Evolutionary conservation across 1,140 invertebrate genomes (phyloP).

Genomic region (Drosophila burlai): DNA sequence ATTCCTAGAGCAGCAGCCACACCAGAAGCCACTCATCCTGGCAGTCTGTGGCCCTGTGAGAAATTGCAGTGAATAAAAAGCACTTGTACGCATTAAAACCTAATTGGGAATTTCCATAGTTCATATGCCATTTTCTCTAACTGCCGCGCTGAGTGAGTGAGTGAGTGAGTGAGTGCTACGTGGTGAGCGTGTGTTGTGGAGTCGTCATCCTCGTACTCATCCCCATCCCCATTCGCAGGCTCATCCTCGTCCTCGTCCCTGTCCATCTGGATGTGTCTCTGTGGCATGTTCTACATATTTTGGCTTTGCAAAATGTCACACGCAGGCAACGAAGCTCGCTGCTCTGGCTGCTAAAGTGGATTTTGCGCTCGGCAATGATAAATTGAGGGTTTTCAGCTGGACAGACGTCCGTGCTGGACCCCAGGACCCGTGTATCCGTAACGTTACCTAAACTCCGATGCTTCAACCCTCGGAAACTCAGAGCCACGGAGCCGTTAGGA

Average conservation of each 20-base stretch:
- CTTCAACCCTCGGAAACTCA: constrained; percentile 30
- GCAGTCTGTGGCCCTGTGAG: constrained; percentile 51
- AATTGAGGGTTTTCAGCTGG: constrained; percentile 70
- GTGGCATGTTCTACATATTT: constrained; percentile 81
- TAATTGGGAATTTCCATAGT: constrained; percentile 84
- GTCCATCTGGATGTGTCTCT: constrained; percentile 47
- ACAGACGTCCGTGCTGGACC: constrained; percentile 27
- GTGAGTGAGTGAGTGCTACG: constrained; percentile 34
- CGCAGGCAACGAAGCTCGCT: constrained; percentile 72
- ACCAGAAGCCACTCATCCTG: constrained; percentile 1
- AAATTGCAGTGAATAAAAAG: constrained; percentile 83
- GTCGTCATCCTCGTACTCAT: constrained; percentile 4
- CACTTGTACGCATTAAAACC: constrained; percentile 83
- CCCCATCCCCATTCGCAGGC: not conserved
- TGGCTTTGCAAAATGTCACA: constrained; percentile 82
- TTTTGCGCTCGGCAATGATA: constrained; percentile 80
- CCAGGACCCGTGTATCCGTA: constrained; percentile 44
- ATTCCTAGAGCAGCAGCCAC: constrained; percentile 25
- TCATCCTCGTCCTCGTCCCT: not conserved
- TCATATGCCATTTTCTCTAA: constrained; percentile 77
- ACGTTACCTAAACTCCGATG: constrained; percentile 52
- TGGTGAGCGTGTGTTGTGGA: constrained; percentile 18
- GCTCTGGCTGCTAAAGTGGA: constrained; percentile 65
- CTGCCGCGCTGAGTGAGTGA: constrained; percentile 29
- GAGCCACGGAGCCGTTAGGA: constrained; percentile 11